A percentile compares a stretch with the other conserved stretches of the same genome.
These are phyloP conservation scores for Smittia aterrima DNA, from an alignment of 2,888 invertebrate species.

Conservation along the genomic window DNA sequence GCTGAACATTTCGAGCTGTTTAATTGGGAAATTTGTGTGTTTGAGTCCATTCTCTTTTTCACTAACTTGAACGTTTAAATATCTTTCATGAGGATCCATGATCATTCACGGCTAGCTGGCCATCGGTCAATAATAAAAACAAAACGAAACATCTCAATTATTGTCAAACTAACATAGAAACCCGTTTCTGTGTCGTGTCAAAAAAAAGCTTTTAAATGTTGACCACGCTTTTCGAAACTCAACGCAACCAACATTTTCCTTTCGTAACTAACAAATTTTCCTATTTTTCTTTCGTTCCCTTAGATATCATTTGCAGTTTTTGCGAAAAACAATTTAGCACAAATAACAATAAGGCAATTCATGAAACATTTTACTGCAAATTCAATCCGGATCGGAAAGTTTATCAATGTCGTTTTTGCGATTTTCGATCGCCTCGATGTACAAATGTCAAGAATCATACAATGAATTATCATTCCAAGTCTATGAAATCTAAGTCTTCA, in stretches of 20 bases:
- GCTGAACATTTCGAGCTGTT: not conserved
- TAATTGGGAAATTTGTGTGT: not conserved
- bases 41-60: not conserved
- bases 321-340: slow-evolving; percentile 17
- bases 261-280: no score
- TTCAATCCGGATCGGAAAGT: slow-evolving; percentile 15
- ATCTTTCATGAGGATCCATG: not conserved
- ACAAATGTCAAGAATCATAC: slow-evolving; percentile 3
- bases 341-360: slow-evolving; percentile 9
- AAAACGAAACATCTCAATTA: not conserved
- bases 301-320: slow-evolving; percentile 24
- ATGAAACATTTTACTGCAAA: slow-evolving; percentile 29
- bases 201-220: not conserved
- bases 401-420: slow-evolving; percentile 28
- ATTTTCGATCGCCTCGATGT: not conserved
- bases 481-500: not conserved
- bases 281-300: no score
- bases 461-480: not conserved
- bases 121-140: slow-evolving; percentile 19
- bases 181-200: not conserved
- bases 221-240: not conserved
- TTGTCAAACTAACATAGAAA: not conserved
- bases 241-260: not conserved
- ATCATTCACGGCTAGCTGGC: not conserved
- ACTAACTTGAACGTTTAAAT: not conserved